Percentiles rank a stretch among this genome's conserved stretches.
Conservation (phyloP, 1,140 invertebrate species). For the Polypedilum vanderplanki region DNA sequence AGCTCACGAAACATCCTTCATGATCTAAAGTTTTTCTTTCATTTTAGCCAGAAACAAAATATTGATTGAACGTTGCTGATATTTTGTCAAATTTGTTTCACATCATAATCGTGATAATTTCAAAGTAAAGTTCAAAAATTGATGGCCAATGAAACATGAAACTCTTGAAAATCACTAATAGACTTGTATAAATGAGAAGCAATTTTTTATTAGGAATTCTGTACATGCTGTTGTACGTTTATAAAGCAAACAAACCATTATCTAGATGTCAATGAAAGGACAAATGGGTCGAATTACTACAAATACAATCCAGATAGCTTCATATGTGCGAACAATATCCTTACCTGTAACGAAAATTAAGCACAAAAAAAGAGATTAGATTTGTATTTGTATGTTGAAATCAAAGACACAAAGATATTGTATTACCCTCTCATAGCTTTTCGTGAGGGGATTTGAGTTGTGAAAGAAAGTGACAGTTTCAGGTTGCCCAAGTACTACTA, state of each 20-base stretch:
- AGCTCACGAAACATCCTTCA: no score
- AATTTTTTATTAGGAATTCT: no score
- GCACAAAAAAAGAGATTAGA: neutral
- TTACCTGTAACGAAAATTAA: neutral
- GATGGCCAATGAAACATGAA: no score
- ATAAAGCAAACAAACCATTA: neutral
- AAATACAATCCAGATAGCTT: neutral
- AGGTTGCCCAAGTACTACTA: neutral
- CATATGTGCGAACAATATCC: neutral
- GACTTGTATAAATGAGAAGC: no score
- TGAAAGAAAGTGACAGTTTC: slow-evolving; percentile 1
- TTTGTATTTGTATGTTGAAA: neutral
- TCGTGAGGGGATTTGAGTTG: neutral
- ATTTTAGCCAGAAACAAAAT: no score
- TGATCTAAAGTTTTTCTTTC: no score
- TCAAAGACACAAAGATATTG: neutral
- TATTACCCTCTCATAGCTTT: neutral
- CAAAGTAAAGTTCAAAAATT: no score
- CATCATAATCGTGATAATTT: no score
- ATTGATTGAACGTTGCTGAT: no score
- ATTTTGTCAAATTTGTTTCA: no score
- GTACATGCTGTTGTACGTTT: no score
- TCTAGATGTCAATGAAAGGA: neutral
- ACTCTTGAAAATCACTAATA: no score
- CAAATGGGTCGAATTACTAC: neutral